phyloP scores from a whole-genome alignment of 2,888 invertebrate species.

The Mellilla xanthometata region DNA sequence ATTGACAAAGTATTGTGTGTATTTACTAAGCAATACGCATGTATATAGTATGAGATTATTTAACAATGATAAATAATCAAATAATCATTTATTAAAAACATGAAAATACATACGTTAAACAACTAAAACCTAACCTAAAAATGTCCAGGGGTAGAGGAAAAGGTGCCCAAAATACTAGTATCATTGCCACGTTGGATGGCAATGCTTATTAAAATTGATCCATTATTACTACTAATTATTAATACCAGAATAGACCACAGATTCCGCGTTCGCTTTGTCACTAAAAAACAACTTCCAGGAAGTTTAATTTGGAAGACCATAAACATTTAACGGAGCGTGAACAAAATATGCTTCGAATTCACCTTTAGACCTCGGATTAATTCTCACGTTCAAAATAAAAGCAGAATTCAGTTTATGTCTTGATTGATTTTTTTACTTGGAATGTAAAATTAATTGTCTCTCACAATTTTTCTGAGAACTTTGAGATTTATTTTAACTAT shows the following conservation, averaged over 20 bases:
- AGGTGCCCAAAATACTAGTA: no score
- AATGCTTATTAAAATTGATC: no score
- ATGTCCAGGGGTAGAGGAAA: no score
- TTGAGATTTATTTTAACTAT: conserved; percentile 19
- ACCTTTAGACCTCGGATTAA: conserved; percentile 9
- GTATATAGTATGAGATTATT: no score
- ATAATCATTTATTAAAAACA: no score
- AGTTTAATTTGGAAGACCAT: conserved; percentile 11
- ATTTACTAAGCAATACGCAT: no score
- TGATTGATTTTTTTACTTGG: conserved; percentile 14
- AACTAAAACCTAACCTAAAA: no score
- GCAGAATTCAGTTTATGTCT: conserved; percentile 2
- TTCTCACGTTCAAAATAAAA: conserved; percentile 17
- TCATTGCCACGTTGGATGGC: no score
- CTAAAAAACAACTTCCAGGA: conserved; percentile 8
- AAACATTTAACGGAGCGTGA: conserved; percentile 6
- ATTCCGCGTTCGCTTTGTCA: conserved; percentile 4
- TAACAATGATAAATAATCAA: no score
- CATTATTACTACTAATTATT: no score
- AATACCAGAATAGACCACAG: conserved; percentile 17
- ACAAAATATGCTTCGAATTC: conserved; percentile 8
- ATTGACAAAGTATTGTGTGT: no score
- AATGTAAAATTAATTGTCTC: conserved; percentile 33
- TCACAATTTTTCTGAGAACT: conserved; percentile 33
- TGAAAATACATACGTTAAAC: no score